These are phyloP conservation scores for Crotophaga sulcirostris DNA, from an alignment of 2,113 vertebrate species.

Conservation along the genomic window DNA sequence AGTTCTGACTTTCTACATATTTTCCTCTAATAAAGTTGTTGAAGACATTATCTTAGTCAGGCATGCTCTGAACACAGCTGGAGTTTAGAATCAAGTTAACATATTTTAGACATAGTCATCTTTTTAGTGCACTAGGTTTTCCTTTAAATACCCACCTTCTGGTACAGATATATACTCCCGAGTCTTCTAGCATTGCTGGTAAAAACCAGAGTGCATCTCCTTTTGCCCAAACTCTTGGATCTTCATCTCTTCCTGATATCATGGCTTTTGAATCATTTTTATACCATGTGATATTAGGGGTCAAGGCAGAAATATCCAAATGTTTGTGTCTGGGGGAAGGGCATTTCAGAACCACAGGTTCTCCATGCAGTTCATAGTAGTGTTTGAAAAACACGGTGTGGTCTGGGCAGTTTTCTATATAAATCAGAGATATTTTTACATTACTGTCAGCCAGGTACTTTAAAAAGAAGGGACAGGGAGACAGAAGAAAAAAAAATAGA, in stretches of 20 bases:
- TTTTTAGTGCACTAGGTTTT: background rate
- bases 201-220: constrained; percentile 81
- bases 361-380: constrained; percentile 73
- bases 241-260: constrained; percentile 27
- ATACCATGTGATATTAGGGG: constrained; percentile 65
- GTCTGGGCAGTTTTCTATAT: constrained; percentile 61
- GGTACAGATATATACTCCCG: constrained; percentile 84
- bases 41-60: background rate
- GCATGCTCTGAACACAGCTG: background rate
- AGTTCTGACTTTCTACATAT: background rate
- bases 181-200: constrained; percentile 79
- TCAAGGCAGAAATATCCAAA: constrained; percentile 4
- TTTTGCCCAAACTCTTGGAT: constrained; percentile 61
- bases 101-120: background rate
- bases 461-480: background rate
- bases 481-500: background rate
- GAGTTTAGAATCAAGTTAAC: background rate
- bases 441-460: background rate
- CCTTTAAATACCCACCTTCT: constrained; percentile 72
- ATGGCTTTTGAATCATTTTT: constrained; percentile 50
- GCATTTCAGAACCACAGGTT: constrained; percentile 83
- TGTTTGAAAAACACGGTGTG: constrained; percentile 54
- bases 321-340: constrained; percentile 53
- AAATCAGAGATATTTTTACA: constrained; percentile 36
- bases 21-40: background rate